Evolutionary conservation across 2,888 invertebrate genomes (phyloP), one percentile per base, ranked within the genome.

Genomic region (Drosophila barbarae): DNA sequence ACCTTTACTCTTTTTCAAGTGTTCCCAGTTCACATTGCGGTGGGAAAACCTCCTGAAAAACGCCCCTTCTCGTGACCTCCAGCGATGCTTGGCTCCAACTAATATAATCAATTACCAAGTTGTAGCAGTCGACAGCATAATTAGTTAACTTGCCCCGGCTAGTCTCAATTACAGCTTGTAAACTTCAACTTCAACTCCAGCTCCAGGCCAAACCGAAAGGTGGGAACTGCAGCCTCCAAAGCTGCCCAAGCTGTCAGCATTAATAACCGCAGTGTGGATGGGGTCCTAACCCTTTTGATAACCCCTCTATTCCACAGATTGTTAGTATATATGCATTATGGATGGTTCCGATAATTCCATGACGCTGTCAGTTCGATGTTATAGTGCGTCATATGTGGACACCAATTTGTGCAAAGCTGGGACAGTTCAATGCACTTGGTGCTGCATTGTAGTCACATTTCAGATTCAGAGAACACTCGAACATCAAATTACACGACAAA

Each of bases 391-490:
- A 52, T 15, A 36, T 28, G 26, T 18, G 64, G 50, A 66, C 54
- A 75, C 80, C 49, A 75, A 75, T 75, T 79, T 59, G 73, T 75
- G 80, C 63, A 72, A 71, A 64, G 42, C 36, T 42, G 38, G 49
- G 49, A 47, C 72, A 66, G 80, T 84, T 80, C 80, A 81, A 47
- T 84, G 80, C 74, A 77, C 80, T 81, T 52, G 34, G 47, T 30
- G 53, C 47, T 30, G 53, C 47, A 59, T 72, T 69, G 69, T 67
- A 71, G 64, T 77, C 78, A 68, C 63, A 71, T 81, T 80, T 72
- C 58, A 68, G 60, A 54, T 50, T 58, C 69, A 59, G 26, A 60
- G 63, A 26, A 26, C 47, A 41, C 46, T 38, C 32, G 30, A 70
- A 72, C 77, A 67, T 81, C 76, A 58, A 84, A 68, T 84, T 80